Base-by-base conservation (phyloP, 2,888 invertebrate species). In the Tuberolachnus salignus region DNA sequence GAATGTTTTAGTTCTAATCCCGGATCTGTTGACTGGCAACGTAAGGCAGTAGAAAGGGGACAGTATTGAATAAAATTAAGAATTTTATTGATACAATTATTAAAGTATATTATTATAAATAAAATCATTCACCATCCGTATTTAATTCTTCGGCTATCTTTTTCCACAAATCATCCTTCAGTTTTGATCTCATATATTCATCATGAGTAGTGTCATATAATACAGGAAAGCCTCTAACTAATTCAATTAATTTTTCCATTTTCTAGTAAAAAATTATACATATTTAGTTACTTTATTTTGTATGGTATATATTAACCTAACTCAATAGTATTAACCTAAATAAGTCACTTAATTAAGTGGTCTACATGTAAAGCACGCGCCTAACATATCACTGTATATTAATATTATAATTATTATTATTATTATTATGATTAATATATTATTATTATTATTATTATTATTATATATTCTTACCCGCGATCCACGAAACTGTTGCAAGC, bases 191-290 rank as follows among this genome's bases (percentile, higher is more conserved):
- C n/a, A n/a, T n/a, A n/a, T n/a, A n/a, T n/a, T n/a, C n/a, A n/a
- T n/a, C n/a, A n/a, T n/a, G n/a, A n/a, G n/a, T n/a, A n/a, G n/a
- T n/a, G n/a, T n/a, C n/a, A n/a, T n/a, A n/a, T n/a, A n/a, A n/a
- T n/a, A n/a, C n/a, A n/a, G n/a, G n/a, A n/a, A n/a, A n/a, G n/a
- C n/a, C 51, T 51, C 49, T 51, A 49, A 67, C 34, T 3, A 53
- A 53, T 53, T 69, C 53, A 69, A 69, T 69, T 69, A 69, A 44
- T 10, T 44, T 85, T 92, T 93, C 82, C 94, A 94, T 85, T 92
- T 44, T 44, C 44, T 44, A 44, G 44, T 44, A 44, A 44, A 44
- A 44, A 44, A 92, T 44, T 44, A 44, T 44, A 44, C 10, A 44
- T 44, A 44, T 44, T 44, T 44, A 44, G 44, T 44, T 44, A 44